Conservation (phyloP, 2,113 vertebrate genomes). For the Grammomys surdaster region DNA sequence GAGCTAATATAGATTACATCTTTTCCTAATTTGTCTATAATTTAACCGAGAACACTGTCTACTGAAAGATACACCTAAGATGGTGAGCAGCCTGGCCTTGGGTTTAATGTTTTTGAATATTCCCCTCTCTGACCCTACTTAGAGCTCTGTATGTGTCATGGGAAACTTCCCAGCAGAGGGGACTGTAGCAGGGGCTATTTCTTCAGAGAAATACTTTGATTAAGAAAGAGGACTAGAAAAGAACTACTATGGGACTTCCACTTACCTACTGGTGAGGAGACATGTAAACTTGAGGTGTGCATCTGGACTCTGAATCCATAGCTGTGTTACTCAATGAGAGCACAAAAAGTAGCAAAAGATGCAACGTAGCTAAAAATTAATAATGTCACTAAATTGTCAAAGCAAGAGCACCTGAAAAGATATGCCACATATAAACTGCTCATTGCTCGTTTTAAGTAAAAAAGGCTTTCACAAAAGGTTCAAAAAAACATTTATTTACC, state of each 20-base stretch:
- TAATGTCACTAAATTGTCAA: slow-evolving; percentile 37
- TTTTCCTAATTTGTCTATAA: slow-evolving; percentile 32
- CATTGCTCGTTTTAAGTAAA: slow-evolving; percentile 51
- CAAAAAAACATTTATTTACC: slow-evolving; percentile 25
- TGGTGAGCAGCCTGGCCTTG: background rate
- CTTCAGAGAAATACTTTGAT: slow-evolving; percentile 28
- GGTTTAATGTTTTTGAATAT: background rate
- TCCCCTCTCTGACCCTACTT: background rate
- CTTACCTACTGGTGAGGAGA: background rate
- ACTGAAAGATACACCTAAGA: slow-evolving; percentile 24
- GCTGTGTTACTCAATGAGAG: slow-evolving; percentile 12
- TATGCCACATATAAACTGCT: background rate
- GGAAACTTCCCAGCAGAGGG: background rate
- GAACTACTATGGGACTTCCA: background rate
- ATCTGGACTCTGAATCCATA: slow-evolving; percentile 9
- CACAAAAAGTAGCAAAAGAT: slow-evolving; percentile 21
- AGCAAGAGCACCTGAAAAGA: slow-evolving; percentile 15
- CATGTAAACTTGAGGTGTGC: background rate
- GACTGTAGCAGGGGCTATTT: background rate
- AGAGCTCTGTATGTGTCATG: background rate
- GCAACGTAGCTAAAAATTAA: slow-evolving; percentile 42
- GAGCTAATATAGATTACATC: slow-evolving; percentile 38
- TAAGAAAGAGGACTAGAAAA: slow-evolving; percentile 18
- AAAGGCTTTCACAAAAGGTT: slow-evolving; percentile 2
- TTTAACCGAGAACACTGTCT: slow-evolving; percentile 9